Percentiles rank a stretch among this genome's conserved stretches.
Conservation (phyloP, 2,113 vertebrate species). For the Ascaphus truei region DNA sequence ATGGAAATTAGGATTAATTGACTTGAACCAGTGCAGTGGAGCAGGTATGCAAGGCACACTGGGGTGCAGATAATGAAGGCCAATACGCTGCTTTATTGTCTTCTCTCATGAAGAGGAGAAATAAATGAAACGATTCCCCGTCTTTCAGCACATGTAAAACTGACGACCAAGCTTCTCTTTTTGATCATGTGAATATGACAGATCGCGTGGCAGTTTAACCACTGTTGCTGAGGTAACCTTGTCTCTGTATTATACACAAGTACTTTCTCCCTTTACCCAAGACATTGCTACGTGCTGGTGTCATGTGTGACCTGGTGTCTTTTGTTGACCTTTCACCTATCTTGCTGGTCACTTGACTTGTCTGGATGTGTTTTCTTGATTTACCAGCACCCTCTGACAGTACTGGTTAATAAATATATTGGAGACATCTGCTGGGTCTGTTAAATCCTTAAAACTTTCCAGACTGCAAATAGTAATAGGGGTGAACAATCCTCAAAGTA, state of each 20-base stretch:
- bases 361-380: constrained; percentile 41
- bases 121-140: constrained; percentile 53
- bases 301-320: constrained; percentile 30
- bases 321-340: constrained; percentile 46
- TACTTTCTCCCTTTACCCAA: background rate
- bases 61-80: constrained; percentile 81
- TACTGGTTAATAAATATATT: too few relatives aligned
- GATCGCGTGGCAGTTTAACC: too few relatives aligned
- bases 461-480: too few relatives aligned
- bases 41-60: constrained; percentile 81
- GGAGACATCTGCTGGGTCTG: too few relatives aligned
- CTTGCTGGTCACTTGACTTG: constrained; percentile 46
- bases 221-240: background rate
- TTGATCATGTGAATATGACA: constrained; percentile 56
- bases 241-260: background rate
- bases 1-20: constrained; percentile 99
- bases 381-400: too few relatives aligned
- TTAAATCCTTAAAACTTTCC: too few relatives aligned
- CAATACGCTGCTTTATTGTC: constrained; percentile 71
- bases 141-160: constrained; percentile 58
- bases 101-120: constrained; percentile 70
- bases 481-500: too few relatives aligned
- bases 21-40: constrained; percentile 86
- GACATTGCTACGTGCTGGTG: background rate
- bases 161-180: constrained; percentile 42